Base-by-base conservation (phyloP, 2,888 invertebrate species). In the Myathropa florea region DNA sequence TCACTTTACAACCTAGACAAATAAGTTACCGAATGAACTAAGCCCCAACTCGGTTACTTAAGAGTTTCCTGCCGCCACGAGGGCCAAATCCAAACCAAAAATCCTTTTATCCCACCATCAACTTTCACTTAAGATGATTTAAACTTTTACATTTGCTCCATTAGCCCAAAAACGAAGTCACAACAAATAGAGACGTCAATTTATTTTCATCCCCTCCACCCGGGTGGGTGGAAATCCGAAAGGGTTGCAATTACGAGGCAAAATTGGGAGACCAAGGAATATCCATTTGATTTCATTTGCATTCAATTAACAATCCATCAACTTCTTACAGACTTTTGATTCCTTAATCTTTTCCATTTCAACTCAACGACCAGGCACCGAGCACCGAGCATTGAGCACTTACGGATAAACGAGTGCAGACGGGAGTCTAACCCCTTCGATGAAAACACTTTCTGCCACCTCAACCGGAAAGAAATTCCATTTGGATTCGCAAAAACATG, bases 241-340 rank as follows among this genome's bases (percentile, higher is more conserved):
- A 79, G 75, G 75, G 75, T 73, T 65, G 3, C 4, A 76, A 83
- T 71, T 76, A 73, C 63, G 2, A 83, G 77, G 57, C 65, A 75
- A 83, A 72, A 76, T 75, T 71, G 18, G 36, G 72, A 75, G 60
- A 75, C 77, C 30, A 30, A 14, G 63, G 73, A 79, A 86, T 83
- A 86, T 86, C 78, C 82, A 86, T 86, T 86, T 86, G 87, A 89
- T 89, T 89, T 89, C 89, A 89, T 89, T 89, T 89, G 89, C 89
- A 89, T 89, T 89, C 89, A 89, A 89, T 89, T 89, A 89, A 89
- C 88, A 89, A 89, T 89, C 89, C 89, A 89, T 89, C 89, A 89
- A 89, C 88, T 89, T 89, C 88, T 88, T 88, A 89, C 79, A 67
- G 79, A 72, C 75, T 75, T 79, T 75, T 83, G 86, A 86, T 86